Evolutionary conservation across 2,113 vertebrate genomes (phyloP), one percentile per base, ranked within the genome.

Genomic region (Pandion haliaetus): DNA sequence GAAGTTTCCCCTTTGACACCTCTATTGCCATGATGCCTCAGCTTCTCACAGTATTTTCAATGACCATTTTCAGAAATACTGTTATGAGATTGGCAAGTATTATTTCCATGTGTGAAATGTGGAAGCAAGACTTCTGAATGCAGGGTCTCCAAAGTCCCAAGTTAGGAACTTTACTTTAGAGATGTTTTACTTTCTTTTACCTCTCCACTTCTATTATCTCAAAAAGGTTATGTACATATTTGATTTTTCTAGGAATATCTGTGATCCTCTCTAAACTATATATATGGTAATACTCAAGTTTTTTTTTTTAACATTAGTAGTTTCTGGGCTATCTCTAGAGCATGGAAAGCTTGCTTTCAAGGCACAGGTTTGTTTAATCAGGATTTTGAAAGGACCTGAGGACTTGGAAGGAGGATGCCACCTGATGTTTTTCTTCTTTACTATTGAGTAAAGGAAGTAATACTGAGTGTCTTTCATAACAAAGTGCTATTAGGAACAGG

Each of bases 181-280:
- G 8, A 9, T 29, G 8, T n/a, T 62, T 79, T 42, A 40, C 13
- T 74, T 62, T 50, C 17, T 70, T n/a, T 38, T 15, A 34, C n/a
- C 6, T 58, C 21, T 49, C 4, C 3, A 8, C 8, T 69, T 84
- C 45, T 52, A 17, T 83, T 54, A 9, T 17, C 2, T 91, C 38
- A 45, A 38, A 82, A 79, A 6, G 0, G 0, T 63, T 59, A 55
- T 25, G 6, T 15, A n/a, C 1, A 3, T 25, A 59, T 14, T 58
- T 71, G 34, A 17, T 62, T 71, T 84, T 70, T 54, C 11, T n/a
- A 31, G 16, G 10, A 50, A 67, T 67, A 72, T 29, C 2, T 62
- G 7, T 40, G 5, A 21, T 31, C 3, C 10, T 63, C 4, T 52
- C 38, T 71, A 50, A 62, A 66, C 14, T 45, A 45, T 5, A 21